phyloP scores from a whole-genome alignment of 2,113 vertebrate species.

The Coptodon rendalli region DNA sequence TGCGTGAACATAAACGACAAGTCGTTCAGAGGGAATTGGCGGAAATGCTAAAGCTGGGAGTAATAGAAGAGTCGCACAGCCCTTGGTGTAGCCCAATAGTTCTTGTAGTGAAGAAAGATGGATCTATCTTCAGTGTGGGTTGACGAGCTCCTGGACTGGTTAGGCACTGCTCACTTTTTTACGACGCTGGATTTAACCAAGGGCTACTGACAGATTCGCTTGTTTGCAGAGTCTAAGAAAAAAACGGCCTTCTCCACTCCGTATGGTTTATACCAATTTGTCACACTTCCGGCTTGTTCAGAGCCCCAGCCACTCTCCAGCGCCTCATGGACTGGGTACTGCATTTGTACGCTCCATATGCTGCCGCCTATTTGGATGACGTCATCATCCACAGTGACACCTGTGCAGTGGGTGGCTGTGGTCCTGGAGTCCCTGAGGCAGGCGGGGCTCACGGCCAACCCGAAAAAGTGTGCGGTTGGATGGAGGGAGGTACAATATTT shows the following conservation, averaged over 20 bases:
- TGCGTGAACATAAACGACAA: not conserved
- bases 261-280: not conserved
- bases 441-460: not conserved
- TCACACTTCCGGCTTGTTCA: not conserved
- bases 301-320: not conserved
- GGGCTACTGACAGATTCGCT: not conserved
- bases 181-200: not conserved
- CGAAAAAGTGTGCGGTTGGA: not conserved
- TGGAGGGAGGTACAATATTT: not conserved
- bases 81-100: not conserved
- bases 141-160: not conserved
- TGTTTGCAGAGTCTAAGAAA: not conserved
- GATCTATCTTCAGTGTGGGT: not conserved
- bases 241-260: not conserved
- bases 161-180: not conserved
- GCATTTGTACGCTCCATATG: not conserved
- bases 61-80: not conserved
- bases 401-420: not conserved
- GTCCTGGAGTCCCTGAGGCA: not conserved
- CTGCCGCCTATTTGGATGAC: not conserved
- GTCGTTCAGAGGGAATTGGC: not conserved
- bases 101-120: not conserved
- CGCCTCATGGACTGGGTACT: not conserved
- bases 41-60: not conserved
- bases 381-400: not conserved